These are phyloP conservation scores for Melolontha melolontha DNA, from an alignment of 2,888 invertebrate species.

Conservation along the genomic window DNA sequence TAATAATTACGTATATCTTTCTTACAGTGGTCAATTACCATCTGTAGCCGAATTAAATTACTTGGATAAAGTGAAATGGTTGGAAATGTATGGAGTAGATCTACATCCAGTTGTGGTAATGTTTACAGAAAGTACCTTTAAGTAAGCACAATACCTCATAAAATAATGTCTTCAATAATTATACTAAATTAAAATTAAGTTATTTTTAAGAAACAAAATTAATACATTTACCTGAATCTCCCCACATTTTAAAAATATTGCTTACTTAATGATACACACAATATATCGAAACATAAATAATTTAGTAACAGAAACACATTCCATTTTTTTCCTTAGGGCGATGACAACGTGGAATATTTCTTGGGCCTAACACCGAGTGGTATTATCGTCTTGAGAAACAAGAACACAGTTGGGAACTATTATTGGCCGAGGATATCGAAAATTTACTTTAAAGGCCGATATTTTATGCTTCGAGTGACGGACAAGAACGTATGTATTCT, in stretches of 20 bases:
- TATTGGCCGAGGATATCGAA: conserved; percentile 98
- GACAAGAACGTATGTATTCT: conserved; percentile 89
- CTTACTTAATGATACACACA: no score
- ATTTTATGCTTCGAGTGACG: conserved; percentile 95
- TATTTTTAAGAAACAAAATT: no score
- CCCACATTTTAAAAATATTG: no score
- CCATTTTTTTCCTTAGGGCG: conserved; percentile 74
- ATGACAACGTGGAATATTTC: conserved; percentile 97
- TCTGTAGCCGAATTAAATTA: conserved; percentile 94
- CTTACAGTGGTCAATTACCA: conserved; percentile 85
- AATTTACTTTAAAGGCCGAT: conserved; percentile 95
- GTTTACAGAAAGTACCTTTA: no score
- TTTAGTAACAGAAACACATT: not conserved
- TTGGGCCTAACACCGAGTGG: conserved; percentile 96
- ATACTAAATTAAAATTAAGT: no score
- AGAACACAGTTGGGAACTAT: conserved; percentile 96
- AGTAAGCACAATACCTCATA: no score
- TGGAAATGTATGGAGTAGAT: conserved; percentile 98
- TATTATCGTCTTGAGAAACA: conserved; percentile 92
- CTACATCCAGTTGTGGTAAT: conserved; percentile 93
- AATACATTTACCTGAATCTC: no score
- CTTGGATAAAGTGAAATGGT: conserved; percentile 97
- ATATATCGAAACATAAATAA: no score
- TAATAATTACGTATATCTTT: conserved; percentile 6
- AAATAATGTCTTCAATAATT: no score